These are phyloP conservation scores for Cyprinodon diabolis DNA, from an alignment of 2,797 vertebrate genomes.

Conservation along the genomic window DNA sequence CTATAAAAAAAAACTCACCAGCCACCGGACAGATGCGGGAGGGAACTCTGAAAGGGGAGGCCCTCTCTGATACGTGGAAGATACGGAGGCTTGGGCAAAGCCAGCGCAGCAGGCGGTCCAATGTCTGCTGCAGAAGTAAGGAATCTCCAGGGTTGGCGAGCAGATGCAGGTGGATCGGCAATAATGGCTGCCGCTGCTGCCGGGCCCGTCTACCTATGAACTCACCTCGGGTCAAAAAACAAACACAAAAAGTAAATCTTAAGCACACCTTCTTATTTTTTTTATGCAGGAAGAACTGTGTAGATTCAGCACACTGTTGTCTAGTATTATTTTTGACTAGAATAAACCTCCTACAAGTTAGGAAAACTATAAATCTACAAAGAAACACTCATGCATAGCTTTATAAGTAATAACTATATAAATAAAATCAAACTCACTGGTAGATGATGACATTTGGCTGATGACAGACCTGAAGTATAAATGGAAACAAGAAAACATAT, in stretches of 20 bases:
- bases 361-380: background rate
- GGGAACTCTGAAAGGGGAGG: conserved; percentile 70
- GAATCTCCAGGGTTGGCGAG: conserved; percentile 86
- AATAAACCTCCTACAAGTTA: background rate
- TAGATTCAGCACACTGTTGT: background rate
- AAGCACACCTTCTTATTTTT: background rate
- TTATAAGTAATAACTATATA: background rate
- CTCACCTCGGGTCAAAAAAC: conserved; percentile 48
- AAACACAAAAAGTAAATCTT: background rate
- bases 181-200: conserved; percentile 62
- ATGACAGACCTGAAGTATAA: conserved; percentile 69
- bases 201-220: conserved; percentile 64
- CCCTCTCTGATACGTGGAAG: conserved; percentile 91
- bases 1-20: conserved; percentile 40
- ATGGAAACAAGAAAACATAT: conserved; percentile 45
- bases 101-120: conserved; percentile 86
- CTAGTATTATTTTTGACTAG: background rate
- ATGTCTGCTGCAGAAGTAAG: conserved; percentile 84
- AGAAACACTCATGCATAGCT: background rate
- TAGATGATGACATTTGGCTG: conserved; percentile 77
- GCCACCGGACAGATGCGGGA: conserved; percentile 65
- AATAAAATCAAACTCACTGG: conserved; percentile 61
- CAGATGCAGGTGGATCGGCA: conserved; percentile 87
- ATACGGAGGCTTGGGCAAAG: conserved; percentile 84
- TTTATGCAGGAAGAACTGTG: background rate